Percentiles rank a stretch among this genome's conserved stretches.
Evolutionary conservation across 1,140 invertebrate genomes (phyloP).

Genomic region (Tetraneura akinire): DNA sequence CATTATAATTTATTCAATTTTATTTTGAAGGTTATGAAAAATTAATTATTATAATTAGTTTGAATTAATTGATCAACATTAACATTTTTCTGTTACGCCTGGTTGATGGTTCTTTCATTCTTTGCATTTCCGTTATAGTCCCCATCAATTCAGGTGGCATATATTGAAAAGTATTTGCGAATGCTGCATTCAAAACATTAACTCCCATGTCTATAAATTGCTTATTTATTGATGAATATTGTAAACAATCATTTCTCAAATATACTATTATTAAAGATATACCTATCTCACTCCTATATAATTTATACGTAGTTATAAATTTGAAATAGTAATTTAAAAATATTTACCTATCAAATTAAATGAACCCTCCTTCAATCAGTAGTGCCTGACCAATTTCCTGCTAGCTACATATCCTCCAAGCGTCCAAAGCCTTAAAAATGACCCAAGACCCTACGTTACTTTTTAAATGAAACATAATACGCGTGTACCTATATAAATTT

Average conservation of each 20-base stretch:
- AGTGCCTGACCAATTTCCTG: no score
- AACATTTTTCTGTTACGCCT: conserved; percentile 24
- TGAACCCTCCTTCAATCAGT: no score
- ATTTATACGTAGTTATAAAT: not conserved
- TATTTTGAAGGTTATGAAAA: not conserved
- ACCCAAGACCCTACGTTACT: no score
- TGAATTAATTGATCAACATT: conserved; percentile 9
- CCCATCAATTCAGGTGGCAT: conserved; percentile 47
- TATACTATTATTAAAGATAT: not conserved
- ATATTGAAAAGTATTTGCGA: conserved; percentile 43
- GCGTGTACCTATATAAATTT: no score
- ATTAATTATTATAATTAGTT: not conserved
- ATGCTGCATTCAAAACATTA: conserved; percentile 36
- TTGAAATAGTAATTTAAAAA: not conserved
- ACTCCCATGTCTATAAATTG: conserved; percentile 35
- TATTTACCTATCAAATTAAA: not conserved
- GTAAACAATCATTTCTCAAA: no score
- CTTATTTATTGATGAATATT: not conserved
- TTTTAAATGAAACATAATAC: no score
- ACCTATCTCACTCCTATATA: not conserved
- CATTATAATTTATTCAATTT: no score
- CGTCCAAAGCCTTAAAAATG: no score
- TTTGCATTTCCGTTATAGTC: conserved; percentile 42
- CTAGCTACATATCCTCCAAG: no score
- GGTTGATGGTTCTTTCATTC: conserved; percentile 15